Evolutionary conservation across 1,140 invertebrate species (phyloP), one percentile per base, ranked within the genome.

Genomic region (Mya arenaria): DNA sequence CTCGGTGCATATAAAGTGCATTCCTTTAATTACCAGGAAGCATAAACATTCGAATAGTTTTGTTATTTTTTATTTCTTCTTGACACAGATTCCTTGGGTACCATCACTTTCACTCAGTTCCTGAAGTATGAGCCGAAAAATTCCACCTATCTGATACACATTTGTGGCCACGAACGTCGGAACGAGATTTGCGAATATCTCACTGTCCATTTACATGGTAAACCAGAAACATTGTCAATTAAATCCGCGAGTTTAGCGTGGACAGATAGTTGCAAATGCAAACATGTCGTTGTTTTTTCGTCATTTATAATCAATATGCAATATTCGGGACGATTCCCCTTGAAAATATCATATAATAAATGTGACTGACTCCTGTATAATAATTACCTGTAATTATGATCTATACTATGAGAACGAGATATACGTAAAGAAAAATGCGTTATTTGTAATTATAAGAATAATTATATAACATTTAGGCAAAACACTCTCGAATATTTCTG

Each of bases 161-260:
- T 78, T 3, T 63, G 58, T 37, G 74, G 34, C 6, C 74, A 78
- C 28, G 74, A 78, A 34, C 37, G 74, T 55, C 37, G 74, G 23
- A 78, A 78, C 55, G 74, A 78, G 44, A 78, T 78, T 28, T 60
- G 58, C 19, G 74, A 44, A 19, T 19, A 78, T 23, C 28, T 78
- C 1, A 78, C 74, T 17, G 48, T 78, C 0, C 30, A 65, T 48
- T 15, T 78, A 4, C 23, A 44, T 65, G 74, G 74, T 66, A 32
- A 41, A 23, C 19, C 48, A 10, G 48, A n/a, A n/a, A 17, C 19
- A 23, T 52, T 52, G 25, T 52, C 17, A 52, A n/a, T 52, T 52
- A 23, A 17, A 52, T 52, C 19, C 48, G 25, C 10, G 25, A 52
- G n/a, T n/a, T n/a, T n/a, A n/a, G n/a, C n/a, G n/a, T n/a, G n/a